Evolutionary conservation across 2,113 vertebrate species (phyloP), one percentile per base, ranked within the genome.

Genomic region (Pseudopodoces humilis): DNA sequence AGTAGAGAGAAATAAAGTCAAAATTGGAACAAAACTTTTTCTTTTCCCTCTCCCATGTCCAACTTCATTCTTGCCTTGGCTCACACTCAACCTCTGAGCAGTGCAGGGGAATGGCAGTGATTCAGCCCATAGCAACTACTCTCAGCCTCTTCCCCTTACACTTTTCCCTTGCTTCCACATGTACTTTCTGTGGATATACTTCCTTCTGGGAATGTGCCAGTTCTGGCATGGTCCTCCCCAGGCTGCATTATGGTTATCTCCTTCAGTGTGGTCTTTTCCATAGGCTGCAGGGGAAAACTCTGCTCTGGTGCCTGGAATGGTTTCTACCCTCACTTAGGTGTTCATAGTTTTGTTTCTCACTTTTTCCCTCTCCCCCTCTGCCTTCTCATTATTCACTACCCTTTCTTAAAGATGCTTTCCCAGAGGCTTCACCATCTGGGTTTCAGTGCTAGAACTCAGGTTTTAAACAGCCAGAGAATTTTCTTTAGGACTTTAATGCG

Each of bases 111-210:
- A 35, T 22, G 8, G 4, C 2, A 5, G 35, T 28, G 43, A 46
- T 44, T 39, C 31, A 50, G 18, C 15, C 33, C 12, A 20, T 7
- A 56, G 62, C 58, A 71, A 25, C 11, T 37, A 33, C 19, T 46
- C 47, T 50, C 69, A 77, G 24, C 11, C 1, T 2, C 8, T 84
- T 83, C 9, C 2, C 4, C 11, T 83, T 52, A 53, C 11, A 9
- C 11, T 71, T 67, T 63, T 52, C 3, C 31, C 10, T 9, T 49
- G 13, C 6, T 71, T 19, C n/a, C 1, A 2, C 1, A 1, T 8
- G 24, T 56, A 7, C 28, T 65, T 33, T 86, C 35, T 35, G 6
- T 43, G 30, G 8, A 44, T 2, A 1, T 43, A 16, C 10, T 28
- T 56, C 23, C 43, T 49, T 28, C 35, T 55, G 22, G 28, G 17